Percentiles rank a stretch among this genome's conserved stretches.
phyloP scores from a whole-genome alignment of 2,888 invertebrate species.

The Hecatera dysodea region DNA sequence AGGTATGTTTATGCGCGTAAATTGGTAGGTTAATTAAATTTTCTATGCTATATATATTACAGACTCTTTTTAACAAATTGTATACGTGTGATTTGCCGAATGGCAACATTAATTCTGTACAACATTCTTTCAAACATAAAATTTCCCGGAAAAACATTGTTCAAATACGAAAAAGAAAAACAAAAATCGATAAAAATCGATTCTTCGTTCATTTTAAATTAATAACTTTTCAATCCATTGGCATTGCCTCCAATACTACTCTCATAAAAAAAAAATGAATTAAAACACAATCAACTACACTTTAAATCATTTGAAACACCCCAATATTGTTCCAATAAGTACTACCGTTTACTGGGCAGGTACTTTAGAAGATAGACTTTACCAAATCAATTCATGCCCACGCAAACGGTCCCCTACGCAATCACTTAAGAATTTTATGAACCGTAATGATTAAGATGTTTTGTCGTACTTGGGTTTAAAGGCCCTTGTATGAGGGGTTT shows the following conservation, averaged over 20 bases:
- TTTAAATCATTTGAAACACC: conserved; percentile 63
- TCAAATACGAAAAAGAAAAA: too few species aligned
- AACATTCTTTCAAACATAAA: too few species aligned
- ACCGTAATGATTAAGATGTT: conserved; percentile 90
- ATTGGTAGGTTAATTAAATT: background rate
- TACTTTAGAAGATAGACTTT: conserved; percentile 87
- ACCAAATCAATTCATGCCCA: conserved; percentile 87
- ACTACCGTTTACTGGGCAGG: conserved; percentile 71
- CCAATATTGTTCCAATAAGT: conserved; percentile 69
- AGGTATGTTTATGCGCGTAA: background rate
- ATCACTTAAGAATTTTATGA: conserved; percentile 91
- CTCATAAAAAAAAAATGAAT: conserved; percentile 28
- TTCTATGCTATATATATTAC: too few species aligned
- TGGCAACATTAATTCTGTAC: too few species aligned
- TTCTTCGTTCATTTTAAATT: background rate
- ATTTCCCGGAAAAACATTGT: too few species aligned
- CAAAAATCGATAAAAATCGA: background rate
- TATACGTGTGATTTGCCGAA: too few species aligned
- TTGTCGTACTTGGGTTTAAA: conserved; percentile 83
- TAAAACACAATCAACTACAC: conserved; percentile 48
- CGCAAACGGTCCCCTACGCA: conserved; percentile 86
- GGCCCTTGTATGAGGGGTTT: conserved; percentile 69
- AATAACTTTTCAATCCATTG: conserved; percentile 8
- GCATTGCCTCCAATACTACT: background rate
- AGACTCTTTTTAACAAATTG: too few species aligned